Evolutionary conservation across 1,140 invertebrate species (phyloP).

Genomic region (Chionoecetes opilio): DNA sequence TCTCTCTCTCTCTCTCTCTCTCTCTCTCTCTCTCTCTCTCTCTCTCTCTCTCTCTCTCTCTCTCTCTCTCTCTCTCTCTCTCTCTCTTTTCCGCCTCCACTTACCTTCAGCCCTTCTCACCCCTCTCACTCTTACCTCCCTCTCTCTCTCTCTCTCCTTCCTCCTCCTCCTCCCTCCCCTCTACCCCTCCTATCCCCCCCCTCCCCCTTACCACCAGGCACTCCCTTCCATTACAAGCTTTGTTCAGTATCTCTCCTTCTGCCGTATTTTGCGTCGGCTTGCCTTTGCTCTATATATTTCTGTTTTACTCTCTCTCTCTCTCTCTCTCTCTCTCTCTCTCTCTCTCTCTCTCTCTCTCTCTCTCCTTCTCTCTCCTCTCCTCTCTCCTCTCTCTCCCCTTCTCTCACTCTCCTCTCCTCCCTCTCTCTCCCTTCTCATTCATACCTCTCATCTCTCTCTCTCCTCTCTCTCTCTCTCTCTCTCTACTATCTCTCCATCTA

Average conservation of each 20-base stretch:
- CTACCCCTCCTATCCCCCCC: background rate
- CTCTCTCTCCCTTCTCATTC: background rate
- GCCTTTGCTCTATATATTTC: background rate
- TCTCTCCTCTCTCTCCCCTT: background rate
- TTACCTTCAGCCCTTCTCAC: constrained; percentile 7
- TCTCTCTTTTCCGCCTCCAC: background rate
- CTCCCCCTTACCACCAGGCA: background rate
- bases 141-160: background rate
- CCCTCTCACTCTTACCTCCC: background rate
- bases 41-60: background rate
- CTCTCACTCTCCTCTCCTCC: background rate
- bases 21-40: constrained; percentile 35
- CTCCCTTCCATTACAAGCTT: constrained; percentile 32
- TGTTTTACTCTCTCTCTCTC: background rate
- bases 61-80: background rate
- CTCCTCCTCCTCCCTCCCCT: background rate
- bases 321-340: constrained; percentile 44
- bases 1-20: constrained; percentile 23
- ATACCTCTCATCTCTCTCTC: too few species aligned
- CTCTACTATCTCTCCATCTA: background rate
- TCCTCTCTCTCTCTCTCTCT: too few species aligned
- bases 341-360: constrained; percentile 39
- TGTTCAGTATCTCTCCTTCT: constrained; percentile 20
- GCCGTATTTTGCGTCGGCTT: background rate
- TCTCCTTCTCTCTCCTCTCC: background rate